These are phyloP conservation scores for Pseudonaja textilis DNA, from an alignment of 2,113 vertebrate genomes.

Conservation along the genomic window DNA sequence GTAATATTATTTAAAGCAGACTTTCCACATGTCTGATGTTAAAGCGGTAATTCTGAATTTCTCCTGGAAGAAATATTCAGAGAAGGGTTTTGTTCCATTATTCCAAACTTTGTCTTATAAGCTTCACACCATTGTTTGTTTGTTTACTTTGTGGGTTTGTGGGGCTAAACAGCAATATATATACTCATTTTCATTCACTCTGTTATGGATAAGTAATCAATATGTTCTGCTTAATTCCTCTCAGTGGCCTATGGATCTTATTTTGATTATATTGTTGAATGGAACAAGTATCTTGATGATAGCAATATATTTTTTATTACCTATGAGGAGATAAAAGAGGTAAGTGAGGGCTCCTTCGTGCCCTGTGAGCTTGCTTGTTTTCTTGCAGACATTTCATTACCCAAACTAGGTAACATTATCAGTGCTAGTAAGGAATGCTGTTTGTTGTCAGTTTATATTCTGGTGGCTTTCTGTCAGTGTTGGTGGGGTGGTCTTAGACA, in stretches of 20 bases:
- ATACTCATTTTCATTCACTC: background rate
- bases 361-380: background rate
- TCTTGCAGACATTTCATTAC: background rate
- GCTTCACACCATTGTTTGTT: background rate
- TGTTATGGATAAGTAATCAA: background rate
- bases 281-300: conserved; percentile 71
- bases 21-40: too few relatives aligned
- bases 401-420: background rate
- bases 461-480: background rate
- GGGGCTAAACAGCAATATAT: background rate
- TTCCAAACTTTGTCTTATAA: too few relatives aligned
- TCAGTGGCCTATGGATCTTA: conserved; percentile 76
- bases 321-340: conserved; percentile 76
- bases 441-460: background rate
- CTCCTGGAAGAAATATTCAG: too few relatives aligned
- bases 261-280: conserved; percentile 71
- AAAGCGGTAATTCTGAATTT: too few relatives aligned
- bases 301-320: conserved; percentile 68
- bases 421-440: background rate
- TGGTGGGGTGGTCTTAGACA: background rate
- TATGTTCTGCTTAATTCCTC: conserved; percentile 9
- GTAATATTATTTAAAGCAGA: too few relatives aligned
- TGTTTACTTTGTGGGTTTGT: background rate
- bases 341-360: conserved; percentile 32
- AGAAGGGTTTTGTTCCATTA: too few relatives aligned